Evolutionary conservation across 2,797 vertebrate species (phyloP).

Genomic region (Epinephelus awoara): DNA sequence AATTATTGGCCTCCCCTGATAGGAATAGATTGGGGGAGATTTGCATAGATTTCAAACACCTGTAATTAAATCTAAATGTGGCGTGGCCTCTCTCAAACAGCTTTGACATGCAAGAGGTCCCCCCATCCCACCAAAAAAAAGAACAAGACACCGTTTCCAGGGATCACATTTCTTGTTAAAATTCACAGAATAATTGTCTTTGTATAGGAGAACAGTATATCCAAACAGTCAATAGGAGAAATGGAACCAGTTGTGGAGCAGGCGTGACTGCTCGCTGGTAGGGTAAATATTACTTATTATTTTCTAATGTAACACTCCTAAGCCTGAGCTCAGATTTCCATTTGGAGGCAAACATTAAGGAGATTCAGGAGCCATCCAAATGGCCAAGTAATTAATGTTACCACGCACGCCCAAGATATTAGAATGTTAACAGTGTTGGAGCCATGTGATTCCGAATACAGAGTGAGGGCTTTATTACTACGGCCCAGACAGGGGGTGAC

Average conservation of each 20-base stretch:
- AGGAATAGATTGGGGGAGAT: conserved; percentile 81
- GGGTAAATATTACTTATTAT: conserved; percentile 98
- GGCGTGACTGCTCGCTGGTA: conserved; percentile 91
- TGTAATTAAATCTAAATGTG: conserved; percentile 86
- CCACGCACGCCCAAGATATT: conserved; percentile 97
- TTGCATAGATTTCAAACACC: conserved; percentile 85
- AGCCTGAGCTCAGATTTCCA: conserved; percentile 95
- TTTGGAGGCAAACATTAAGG: conserved; percentile 96
- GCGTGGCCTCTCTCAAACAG: conserved; percentile 78
- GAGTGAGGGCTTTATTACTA: conserved; percentile 99
- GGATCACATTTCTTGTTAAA: conserved; percentile 87
- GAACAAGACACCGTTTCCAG: conserved; percentile 60
- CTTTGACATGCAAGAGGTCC: conserved; percentile 45
- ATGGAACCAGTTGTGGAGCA: conserved; percentile 86
- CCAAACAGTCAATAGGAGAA: conserved; percentile 92
- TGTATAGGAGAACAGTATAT: conserved; percentile 87
- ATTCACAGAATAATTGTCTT: conserved; percentile 90
- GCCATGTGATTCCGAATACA: conserved; percentile 98
- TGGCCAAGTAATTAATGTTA: conserved; percentile 99
- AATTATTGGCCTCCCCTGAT: conserved; percentile 80
- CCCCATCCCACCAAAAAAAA: not conserved
- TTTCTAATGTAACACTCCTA: conserved; percentile 91
- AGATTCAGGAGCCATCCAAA: conserved; percentile 96
- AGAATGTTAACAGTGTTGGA: conserved; percentile 99
- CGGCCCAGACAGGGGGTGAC: conserved; percentile 97